A percentile compares a stretch with the other conserved stretches of the same genome.
Conservation (phyloP, 2,797 vertebrate species). For the Platalea minor region DNA sequence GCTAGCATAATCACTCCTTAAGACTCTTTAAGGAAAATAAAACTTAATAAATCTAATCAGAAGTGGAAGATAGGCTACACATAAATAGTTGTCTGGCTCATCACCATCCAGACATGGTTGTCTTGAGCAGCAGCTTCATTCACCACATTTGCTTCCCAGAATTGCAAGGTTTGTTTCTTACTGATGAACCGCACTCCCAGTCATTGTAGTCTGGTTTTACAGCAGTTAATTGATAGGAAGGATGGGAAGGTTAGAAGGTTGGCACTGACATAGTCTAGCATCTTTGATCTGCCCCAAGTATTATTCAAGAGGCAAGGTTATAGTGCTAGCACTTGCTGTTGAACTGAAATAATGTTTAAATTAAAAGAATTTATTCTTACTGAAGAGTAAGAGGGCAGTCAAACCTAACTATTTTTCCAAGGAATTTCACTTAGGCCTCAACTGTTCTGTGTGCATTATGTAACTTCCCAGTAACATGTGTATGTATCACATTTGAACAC, state of each 20-base stretch:
- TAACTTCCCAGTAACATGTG: neutral
- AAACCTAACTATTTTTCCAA: neutral
- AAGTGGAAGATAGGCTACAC: neutral
- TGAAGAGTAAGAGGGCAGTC: neutral
- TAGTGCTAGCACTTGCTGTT: rapidly evolving
- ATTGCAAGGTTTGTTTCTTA: neutral
- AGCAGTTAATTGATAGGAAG: neutral
- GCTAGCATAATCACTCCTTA: neutral
- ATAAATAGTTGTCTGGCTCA: neutral
- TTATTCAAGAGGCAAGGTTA: neutral
- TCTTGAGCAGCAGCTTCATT: neutral
- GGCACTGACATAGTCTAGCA: neutral
- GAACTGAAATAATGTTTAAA: neutral
- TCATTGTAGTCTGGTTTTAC: neutral
- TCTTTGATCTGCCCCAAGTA: neutral
- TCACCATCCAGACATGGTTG: neutral
- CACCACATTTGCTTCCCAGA: neutral
- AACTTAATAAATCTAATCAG: neutral
- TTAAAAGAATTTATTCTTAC: neutral
- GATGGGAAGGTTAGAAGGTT: neutral
- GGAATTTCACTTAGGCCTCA: neutral
- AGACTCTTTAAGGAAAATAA: neutral
- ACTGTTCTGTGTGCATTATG: neutral
- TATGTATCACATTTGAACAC: neutral
- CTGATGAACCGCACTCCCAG: neutral